These are phyloP conservation scores for Scaptodrosophila latifasciaeformis DNA, from an alignment of 2,888 invertebrate genomes.

Conservation along the genomic window DNA sequence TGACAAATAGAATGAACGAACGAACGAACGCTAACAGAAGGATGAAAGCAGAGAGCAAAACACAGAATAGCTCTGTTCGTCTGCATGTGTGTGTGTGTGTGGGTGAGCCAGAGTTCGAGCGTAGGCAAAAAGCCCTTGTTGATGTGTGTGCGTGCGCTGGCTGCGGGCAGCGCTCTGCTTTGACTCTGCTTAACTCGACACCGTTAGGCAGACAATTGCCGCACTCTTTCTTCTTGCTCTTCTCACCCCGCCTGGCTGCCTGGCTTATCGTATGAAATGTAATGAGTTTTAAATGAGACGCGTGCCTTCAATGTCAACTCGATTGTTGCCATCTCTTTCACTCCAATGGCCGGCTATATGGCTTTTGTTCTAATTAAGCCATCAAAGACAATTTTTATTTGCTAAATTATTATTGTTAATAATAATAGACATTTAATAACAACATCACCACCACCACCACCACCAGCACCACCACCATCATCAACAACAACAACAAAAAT, in stretches of 20 bases:
- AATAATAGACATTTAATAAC: constrained; percentile 42
- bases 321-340: too few species aligned
- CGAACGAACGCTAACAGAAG: too few species aligned
- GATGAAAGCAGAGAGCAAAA: too few species aligned
- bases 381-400: constrained; percentile 37
- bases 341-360: background rate
- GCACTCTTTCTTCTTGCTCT: too few species aligned
- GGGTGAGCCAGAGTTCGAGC: too few species aligned
- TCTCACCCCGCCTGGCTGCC: constrained; percentile 4
- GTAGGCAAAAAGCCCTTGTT: too few species aligned
- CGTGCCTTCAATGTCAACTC: constrained; percentile 39
- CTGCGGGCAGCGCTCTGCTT: too few species aligned
- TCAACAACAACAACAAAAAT: background rate
- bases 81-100: too few species aligned
- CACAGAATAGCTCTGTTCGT: too few species aligned
- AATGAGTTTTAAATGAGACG: constrained; percentile 66
- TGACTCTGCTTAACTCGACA: background rate
- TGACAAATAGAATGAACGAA: too few species aligned
- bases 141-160: too few species aligned
- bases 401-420: constrained; percentile 56
- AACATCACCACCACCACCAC: constrained; percentile 12
- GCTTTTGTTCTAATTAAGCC: constrained; percentile 42
- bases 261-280: constrained; percentile 53
- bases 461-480: too few species aligned
- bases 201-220: constrained; percentile 22